Evolutionary conservation across 2,113 vertebrate genomes (phyloP).

Genomic region (Halichoerus grypus): DNA sequence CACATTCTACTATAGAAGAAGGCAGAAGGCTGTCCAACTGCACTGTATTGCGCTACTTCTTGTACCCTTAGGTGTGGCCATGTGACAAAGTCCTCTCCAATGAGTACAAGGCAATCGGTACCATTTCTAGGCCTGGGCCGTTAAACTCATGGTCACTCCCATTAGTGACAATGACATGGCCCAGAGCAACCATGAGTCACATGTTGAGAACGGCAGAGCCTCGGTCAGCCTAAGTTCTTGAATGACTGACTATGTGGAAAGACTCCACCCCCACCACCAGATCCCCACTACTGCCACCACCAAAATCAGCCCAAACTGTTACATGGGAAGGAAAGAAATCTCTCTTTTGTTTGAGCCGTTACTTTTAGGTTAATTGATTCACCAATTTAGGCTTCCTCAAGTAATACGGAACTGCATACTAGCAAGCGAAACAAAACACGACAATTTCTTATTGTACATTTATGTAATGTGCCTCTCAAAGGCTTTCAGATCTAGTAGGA

Average conservation of each 20-base stretch:
- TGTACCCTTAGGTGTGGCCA: neutral
- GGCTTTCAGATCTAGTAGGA: neutral
- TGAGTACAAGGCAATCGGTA: neutral
- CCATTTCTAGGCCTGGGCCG: neutral
- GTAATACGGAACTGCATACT: neutral
- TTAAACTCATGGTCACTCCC: neutral
- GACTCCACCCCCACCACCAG: neutral
- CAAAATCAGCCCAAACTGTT: neutral
- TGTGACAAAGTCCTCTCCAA: neutral
- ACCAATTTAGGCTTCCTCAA: neutral
- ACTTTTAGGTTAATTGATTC: neutral
- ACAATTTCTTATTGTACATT: neutral
- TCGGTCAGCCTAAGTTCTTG: neutral
- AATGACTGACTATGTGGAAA: neutral
- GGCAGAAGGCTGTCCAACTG: neutral
- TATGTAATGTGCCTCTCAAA: slow-evolving; percentile 4
- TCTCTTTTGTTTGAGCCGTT: neutral
- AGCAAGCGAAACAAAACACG: neutral
- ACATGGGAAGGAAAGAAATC: neutral
- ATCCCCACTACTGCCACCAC: neutral
- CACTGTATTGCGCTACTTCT: neutral
- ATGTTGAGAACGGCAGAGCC: neutral
- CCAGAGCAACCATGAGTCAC: neutral
- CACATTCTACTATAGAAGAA: neutral
- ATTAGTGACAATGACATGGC: neutral